phyloP scores from a whole-genome alignment of 2,113 vertebrate species.

The Tupaia chinensis region DNA sequence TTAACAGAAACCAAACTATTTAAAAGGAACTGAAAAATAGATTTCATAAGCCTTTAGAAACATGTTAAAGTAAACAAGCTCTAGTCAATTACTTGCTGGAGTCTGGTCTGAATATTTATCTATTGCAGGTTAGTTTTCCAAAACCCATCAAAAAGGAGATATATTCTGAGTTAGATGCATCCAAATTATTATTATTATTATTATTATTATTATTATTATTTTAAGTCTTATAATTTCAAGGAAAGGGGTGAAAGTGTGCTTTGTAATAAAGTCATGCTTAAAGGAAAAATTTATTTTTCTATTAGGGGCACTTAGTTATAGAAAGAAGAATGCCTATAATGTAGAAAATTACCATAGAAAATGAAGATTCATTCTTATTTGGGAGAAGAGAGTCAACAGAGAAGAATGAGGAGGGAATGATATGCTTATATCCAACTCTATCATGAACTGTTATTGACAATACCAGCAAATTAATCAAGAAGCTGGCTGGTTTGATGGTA shows the following conservation, averaged over 20 bases:
- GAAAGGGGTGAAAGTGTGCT: not conserved
- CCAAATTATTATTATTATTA: not conserved
- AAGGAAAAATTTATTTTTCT: constrained; percentile 31
- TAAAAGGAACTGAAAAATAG: not conserved
- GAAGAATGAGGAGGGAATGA: not conserved
- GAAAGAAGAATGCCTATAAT: not conserved
- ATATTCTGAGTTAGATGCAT: not conserved
- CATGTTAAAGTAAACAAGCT: not conserved
- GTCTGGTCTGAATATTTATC: not conserved
- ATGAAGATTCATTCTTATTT: not conserved
- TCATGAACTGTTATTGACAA: constrained; percentile 66
- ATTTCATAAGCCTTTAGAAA: not conserved
- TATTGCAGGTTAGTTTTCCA: not conserved
- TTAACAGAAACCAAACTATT: not conserved
- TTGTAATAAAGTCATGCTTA: not conserved
- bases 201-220: too few relatives aligned
- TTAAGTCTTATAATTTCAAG: not conserved
- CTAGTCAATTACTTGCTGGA: not conserved
- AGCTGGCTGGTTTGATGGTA: constrained; percentile 60
- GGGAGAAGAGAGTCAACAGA: constrained; percentile 8
- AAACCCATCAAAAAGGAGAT: not conserved
- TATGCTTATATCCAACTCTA: not conserved
- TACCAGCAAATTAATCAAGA: constrained; percentile 62
- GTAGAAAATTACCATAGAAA: constrained; percentile 6
- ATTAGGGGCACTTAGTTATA: not conserved